Percentiles rank a stretch among this genome's conserved stretches.
These are phyloP conservation scores for Hyles euphorbiae DNA, from an alignment of 1,140 invertebrate genomes.

Conservation along the genomic window DNA sequence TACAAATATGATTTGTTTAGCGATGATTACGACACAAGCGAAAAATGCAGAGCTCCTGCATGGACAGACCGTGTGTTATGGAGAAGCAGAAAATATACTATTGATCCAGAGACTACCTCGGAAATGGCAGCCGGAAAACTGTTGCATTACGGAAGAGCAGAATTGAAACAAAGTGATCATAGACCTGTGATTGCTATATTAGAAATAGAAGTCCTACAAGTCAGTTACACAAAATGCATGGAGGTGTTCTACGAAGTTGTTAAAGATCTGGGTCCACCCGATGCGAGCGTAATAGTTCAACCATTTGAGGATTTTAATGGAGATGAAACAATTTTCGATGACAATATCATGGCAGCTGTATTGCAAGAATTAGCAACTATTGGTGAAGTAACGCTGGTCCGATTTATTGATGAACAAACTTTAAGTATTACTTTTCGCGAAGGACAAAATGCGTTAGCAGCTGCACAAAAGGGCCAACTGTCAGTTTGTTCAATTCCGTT, in stretches of 20 bases:
- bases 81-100: conserved; percentile 84
- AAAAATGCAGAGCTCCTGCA: conserved; percentile 96
- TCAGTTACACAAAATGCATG: conserved; percentile 84
- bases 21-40: conserved; percentile 99
- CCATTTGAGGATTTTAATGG: conserved; percentile 67
- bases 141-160: conserved; percentile 92
- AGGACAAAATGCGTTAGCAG: conserved; percentile 88
- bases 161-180: conserved; percentile 99
- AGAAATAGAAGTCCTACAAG: conserved; percentile 89
- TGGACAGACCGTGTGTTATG: conserved; percentile 98
- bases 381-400: conserved; percentile 91
- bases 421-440: conserved; percentile 94
- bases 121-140: conserved; percentile 87
- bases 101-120: conserved; percentile 79
- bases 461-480: conserved; percentile 74
- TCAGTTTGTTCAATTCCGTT: conserved; percentile 82
- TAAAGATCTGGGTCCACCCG: conserved; percentile 91
- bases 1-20: conserved; percentile 99
- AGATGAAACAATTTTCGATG: conserved; percentile 77
- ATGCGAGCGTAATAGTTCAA: conserved; percentile 93
- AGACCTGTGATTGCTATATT: conserved; percentile 93
- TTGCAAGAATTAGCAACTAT: conserved; percentile 84
- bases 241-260: conserved; percentile 91
- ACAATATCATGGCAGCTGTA: conserved; percentile 83
- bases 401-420: conserved; percentile 90